Evolutionary conservation across 2,113 vertebrate species (phyloP).

Genomic region (human (Homo sapiens)): DNA sequence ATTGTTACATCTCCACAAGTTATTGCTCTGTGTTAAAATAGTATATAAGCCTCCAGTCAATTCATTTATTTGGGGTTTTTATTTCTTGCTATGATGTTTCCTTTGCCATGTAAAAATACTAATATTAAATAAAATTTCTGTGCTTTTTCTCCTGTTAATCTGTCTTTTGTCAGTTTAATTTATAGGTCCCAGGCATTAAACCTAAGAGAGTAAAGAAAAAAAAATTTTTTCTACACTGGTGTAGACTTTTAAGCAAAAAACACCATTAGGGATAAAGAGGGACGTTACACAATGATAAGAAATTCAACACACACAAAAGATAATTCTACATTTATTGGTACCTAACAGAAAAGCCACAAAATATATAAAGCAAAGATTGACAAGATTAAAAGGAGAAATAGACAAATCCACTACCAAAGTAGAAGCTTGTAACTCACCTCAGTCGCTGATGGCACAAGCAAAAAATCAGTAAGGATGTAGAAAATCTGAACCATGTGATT

Average conservation of each 20-base stretch:
- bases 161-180: neutral
- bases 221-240: neutral
- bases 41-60: neutral
- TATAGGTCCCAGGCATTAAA: neutral
- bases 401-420: neutral
- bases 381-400: neutral
- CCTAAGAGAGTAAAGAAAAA: neutral
- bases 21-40: neutral
- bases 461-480: neutral
- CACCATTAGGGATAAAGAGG: neutral
- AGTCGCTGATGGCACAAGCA: neutral
- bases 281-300: neutral
- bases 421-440: neutral
- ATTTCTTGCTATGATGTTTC: neutral
- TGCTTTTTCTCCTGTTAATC: neutral
- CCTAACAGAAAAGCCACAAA: neutral
- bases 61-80: neutral
- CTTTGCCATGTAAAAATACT: neutral
- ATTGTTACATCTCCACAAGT: neutral
- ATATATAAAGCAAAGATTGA: neutral
- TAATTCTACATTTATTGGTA: neutral
- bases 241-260: neutral
- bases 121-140: neutral
- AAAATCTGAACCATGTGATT: neutral
- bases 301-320: neutral